Evolutionary conservation across 1,140 invertebrate species (phyloP).

Genomic region (Drosophila paulistorum): DNA sequence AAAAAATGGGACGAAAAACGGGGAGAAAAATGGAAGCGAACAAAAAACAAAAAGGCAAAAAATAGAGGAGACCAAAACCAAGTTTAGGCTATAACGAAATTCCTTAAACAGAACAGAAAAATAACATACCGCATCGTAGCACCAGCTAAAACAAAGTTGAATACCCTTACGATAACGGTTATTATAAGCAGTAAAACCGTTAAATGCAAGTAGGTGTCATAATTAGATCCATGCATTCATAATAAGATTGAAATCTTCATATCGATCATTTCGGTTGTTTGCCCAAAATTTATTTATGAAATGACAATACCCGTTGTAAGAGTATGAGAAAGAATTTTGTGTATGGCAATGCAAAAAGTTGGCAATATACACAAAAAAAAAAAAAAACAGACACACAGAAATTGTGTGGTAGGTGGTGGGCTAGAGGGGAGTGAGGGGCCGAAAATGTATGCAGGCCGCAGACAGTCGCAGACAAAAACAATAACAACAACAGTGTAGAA

Average conservation of each 20-base stretch:
- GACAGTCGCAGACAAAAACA: conserved; percentile 63
- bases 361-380: conserved; percentile 63
- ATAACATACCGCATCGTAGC: conserved; percentile 1
- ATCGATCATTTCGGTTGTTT: too few species aligned
- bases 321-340: conserved; percentile 37
- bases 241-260: too few species aligned
- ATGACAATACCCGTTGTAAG: not conserved
- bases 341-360: conserved; percentile 61
- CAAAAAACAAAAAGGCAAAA: not conserved
- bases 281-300: not conserved
- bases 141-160: not conserved
- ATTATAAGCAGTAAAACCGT: too few species aligned
- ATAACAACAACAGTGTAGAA: conserved; percentile 15
- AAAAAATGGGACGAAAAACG: not conserved
- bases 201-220: too few species aligned
- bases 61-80: conserved; percentile 14
- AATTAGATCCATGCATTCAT: too few species aligned
- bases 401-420: too few species aligned
- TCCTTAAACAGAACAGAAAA: conserved; percentile 32
- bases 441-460: conserved; percentile 70
- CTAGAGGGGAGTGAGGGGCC: conserved; percentile 48
- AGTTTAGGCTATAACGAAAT: conserved; percentile 47
- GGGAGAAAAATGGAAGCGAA: not conserved
- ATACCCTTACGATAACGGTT: not conserved
- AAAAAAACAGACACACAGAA: conserved; percentile 12